A percentile compares a stretch with the other conserved stretches of the same genome.
Evolutionary conservation across 2,113 vertebrate genomes (phyloP).

Genomic region (Pituophis catenifer): DNA sequence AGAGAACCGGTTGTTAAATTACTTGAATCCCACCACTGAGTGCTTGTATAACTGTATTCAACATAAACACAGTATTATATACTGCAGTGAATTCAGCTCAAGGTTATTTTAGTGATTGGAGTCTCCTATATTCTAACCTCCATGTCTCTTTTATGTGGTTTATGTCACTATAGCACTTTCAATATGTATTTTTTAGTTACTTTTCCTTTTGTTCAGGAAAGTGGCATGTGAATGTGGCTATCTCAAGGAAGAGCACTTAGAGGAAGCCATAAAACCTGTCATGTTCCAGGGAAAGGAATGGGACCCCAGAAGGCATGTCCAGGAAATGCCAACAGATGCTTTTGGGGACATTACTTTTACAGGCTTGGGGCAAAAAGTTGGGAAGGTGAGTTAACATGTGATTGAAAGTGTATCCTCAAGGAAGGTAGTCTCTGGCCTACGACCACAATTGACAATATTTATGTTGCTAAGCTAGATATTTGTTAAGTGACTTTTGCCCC

Average conservation of each 20-base stretch:
- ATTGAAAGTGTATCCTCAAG: background rate
- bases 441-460: background rate
- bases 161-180: background rate
- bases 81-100: background rate
- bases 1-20: no score
- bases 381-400: conserved; percentile 73
- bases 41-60: background rate
- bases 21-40: no score
- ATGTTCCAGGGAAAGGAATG: conserved; percentile 73
- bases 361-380: conserved; percentile 76
- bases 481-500: background rate
- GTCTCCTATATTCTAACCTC: background rate
- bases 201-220: conserved; percentile 62
- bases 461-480: background rate
- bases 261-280: conserved; percentile 73
- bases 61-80: background rate
- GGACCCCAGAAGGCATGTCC: conserved; percentile 77
- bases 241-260: conserved; percentile 71
- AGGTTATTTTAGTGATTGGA: background rate
- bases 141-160: background rate
- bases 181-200: background rate
- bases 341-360: conserved; percentile 86
- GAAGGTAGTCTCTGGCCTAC: background rate
- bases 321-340: conserved; percentile 84
- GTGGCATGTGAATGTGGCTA: conserved; percentile 84